Evolutionary conservation across 2,113 vertebrate genomes (phyloP).

Genomic region (Crotalus viridis): DNA sequence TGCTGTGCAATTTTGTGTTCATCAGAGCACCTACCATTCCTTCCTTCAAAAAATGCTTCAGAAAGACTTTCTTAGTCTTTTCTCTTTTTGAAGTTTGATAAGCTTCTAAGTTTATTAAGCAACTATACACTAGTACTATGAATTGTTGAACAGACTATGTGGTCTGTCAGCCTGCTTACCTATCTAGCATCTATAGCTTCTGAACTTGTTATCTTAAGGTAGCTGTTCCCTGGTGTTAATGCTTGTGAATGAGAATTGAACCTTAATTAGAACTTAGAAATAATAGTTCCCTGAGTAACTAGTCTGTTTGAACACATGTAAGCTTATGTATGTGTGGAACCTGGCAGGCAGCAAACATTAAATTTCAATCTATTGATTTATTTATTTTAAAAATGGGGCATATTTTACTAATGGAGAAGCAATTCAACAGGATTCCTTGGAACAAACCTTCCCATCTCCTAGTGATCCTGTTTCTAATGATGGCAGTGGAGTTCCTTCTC

Average conservation of each 20-base stretch:
- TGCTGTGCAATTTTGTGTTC: neutral
- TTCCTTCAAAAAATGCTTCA: neutral
- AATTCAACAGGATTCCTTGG: neutral
- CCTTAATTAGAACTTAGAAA: neutral
- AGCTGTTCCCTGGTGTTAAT: neutral
- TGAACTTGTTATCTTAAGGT: neutral
- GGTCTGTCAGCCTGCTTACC: neutral
- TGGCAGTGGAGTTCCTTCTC: neutral
- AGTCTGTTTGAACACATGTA: neutral
- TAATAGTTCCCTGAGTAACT: neutral
- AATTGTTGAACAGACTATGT: neutral
- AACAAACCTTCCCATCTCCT: neutral
- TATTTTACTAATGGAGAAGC: neutral
- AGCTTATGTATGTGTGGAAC: neutral
- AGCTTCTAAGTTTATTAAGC: neutral
- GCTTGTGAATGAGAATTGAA: neutral
- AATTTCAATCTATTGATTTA: neutral
- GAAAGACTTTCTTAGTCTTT: neutral
- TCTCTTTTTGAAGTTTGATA: neutral
- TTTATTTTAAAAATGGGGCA: neutral
- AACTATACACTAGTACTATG: neutral
- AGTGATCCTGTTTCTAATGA: neutral
- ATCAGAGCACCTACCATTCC: neutral
- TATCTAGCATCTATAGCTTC: neutral
- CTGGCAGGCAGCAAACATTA: neutral